Evolutionary conservation across 2,797 vertebrate species (phyloP).

Genomic region (Pitangus sulphuratus): DNA sequence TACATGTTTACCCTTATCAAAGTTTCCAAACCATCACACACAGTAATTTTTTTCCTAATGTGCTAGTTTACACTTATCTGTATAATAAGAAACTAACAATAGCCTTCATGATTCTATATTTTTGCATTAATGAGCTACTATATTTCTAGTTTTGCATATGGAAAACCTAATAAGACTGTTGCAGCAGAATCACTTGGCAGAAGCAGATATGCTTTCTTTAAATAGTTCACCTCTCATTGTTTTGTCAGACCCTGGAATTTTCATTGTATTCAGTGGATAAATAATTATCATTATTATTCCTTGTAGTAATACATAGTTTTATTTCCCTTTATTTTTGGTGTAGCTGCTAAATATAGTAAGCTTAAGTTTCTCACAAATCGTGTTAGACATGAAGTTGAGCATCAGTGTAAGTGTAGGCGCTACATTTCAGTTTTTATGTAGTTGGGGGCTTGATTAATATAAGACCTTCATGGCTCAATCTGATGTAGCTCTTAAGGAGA

Average conservation of each 20-base stretch:
- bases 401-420: not conserved
- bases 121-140: not conserved
- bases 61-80: not conserved
- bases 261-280: not conserved
- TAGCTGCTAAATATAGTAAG: not conserved
- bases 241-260: not conserved
- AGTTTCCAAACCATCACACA: no score
- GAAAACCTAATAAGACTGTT: not conserved
- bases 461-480: not conserved
- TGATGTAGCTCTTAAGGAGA: not conserved
- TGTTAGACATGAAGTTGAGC: not conserved
- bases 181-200: not conserved
- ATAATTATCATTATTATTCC: not conserved
- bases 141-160: not conserved
- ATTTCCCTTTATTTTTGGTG: not conserved
- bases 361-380: not conserved
- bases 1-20: rapidly evolving
- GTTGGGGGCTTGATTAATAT: not conserved
- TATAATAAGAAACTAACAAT: not conserved
- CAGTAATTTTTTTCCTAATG: not conserved
- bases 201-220: not conserved
- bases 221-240: not conserved
- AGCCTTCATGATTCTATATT: not conserved
- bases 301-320: not conserved
- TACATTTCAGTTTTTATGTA: not conserved